These are phyloP conservation scores for Epistrophella euchroma DNA, from an alignment of 2,888 invertebrate genomes.

Conservation along the genomic window DNA sequence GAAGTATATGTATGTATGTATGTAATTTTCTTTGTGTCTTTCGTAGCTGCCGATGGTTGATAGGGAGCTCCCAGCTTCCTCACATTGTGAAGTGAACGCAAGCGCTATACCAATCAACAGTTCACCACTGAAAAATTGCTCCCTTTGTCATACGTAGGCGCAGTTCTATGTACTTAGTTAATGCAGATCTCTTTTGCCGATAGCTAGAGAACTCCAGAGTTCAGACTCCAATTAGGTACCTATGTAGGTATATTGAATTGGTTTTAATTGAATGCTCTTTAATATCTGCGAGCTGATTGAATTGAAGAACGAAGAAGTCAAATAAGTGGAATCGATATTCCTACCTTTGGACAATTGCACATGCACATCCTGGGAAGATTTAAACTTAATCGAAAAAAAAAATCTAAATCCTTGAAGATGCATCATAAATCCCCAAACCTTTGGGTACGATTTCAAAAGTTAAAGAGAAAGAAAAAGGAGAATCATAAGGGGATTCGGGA, in stretches of 20 bases:
- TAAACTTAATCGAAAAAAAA: not conserved
- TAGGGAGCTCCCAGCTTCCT: slow-evolving; percentile 26
- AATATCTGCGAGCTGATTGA: not conserved
- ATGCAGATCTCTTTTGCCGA: slow-evolving; percentile 14
- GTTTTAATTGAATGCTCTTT: not conserved
- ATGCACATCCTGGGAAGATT: not conserved
- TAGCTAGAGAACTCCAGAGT: not conserved
- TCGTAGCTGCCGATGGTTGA: not conserved
- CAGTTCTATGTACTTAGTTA: slow-evolving; percentile 4
- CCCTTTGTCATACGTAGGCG: slow-evolving; percentile 5
- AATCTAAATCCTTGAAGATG: not conserved
- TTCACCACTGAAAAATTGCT: slow-evolving; percentile 16
- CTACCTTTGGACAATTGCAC: no score
- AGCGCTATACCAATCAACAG: slow-evolving; percentile 21
- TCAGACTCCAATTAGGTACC: not conserved
- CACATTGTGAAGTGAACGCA: slow-evolving; percentile 1
- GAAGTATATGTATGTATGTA: not conserved
- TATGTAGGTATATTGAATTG: not conserved
- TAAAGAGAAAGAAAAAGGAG: slow-evolving; percentile 1
- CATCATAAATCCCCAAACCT: not conserved
- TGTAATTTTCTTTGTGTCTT: slow-evolving; percentile 21
- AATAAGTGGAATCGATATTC: not conserved
- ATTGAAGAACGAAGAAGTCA: not conserved
- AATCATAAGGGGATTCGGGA: not conserved
- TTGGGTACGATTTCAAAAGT: not conserved